Conservation (phyloP, 1,140 invertebrate genomes). For the Coelopa frigida region DNA sequence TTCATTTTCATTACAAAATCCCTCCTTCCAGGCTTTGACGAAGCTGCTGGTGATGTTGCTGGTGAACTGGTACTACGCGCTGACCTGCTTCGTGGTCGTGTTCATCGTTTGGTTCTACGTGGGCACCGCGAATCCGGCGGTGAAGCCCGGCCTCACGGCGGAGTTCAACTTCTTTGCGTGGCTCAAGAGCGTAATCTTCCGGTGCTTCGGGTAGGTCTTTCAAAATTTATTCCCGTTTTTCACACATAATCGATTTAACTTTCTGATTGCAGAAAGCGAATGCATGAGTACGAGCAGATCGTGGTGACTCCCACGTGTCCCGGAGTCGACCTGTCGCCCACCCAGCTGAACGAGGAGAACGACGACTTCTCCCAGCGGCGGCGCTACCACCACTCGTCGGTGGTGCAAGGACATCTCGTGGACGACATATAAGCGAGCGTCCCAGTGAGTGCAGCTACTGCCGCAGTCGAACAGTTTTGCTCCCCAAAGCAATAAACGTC, state of each 20-base stretch:
- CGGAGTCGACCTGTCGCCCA: slow-evolving; percentile 69
- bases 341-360: slow-evolving; percentile 90
- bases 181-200: slow-evolving; percentile 66
- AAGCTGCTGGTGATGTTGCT: slow-evolving; percentile 88
- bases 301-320: slow-evolving; percentile 81
- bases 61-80: slow-evolving; percentile 86
- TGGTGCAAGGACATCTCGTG: slow-evolving; percentile 69
- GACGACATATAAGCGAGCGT: slow-evolving; percentile 34
- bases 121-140: slow-evolving; percentile 86
- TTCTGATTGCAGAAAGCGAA: slow-evolving; percentile 55
- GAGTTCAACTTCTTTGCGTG: slow-evolving; percentile 83
- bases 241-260: neutral
- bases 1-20: slow-evolving; percentile 1
- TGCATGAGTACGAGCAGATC: slow-evolving; percentile 80
- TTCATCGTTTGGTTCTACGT: slow-evolving; percentile 89
- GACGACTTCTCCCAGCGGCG: slow-evolving; percentile 85
- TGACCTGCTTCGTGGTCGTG: slow-evolving; percentile 71
- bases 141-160: slow-evolving; percentile 81
- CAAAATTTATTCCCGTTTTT: too few species aligned
- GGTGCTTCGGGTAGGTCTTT: slow-evolving; percentile 67
- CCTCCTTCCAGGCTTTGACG: slow-evolving; percentile 23
- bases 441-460: slow-evolving; percentile 1
- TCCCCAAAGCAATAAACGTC: slow-evolving; percentile 13
- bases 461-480: slow-evolving; percentile 20
- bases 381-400: slow-evolving; percentile 84